Percentiles rank a stretch among this genome's conserved stretches.
These are phyloP conservation scores for Stictonetta naevosa DNA, from an alignment of 2,113 vertebrate species.

Conservation along the genomic window DNA sequence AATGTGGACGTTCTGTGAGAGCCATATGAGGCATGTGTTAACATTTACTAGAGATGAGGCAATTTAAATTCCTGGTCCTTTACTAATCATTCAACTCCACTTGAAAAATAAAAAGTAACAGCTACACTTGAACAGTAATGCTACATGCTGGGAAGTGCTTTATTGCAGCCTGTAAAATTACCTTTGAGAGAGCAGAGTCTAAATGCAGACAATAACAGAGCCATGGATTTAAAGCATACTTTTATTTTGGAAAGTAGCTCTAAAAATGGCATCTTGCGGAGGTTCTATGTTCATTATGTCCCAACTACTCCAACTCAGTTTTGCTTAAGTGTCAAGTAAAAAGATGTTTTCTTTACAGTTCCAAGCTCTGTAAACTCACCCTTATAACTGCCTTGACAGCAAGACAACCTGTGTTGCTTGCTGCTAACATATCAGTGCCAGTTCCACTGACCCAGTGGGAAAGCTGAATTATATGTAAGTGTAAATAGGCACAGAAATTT, in stretches of 20 bases:
- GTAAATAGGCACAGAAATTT: slow-evolving; percentile 23
- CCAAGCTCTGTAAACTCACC: slow-evolving; percentile 9
- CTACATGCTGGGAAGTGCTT: slow-evolving; percentile 63
- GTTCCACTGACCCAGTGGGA: slow-evolving; percentile 14
- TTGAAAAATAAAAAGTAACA: slow-evolving; percentile 65
- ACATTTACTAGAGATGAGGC: slow-evolving; percentile 56
- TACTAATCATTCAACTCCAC: slow-evolving; percentile 63
- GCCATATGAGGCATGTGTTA: slow-evolving; percentile 33
- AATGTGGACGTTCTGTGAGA: slow-evolving; percentile 18
- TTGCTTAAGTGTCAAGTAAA: slow-evolving; percentile 27
- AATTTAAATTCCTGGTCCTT: slow-evolving; percentile 51
- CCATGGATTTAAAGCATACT: slow-evolving; percentile 33
- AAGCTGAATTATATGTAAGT: neutral
- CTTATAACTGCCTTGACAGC: slow-evolving; percentile 14
- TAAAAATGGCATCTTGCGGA: slow-evolving; percentile 35
- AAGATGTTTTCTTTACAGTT: slow-evolving; percentile 32
- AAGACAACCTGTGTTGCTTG: slow-evolving; percentile 17
- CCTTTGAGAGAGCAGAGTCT: slow-evolving; percentile 48
- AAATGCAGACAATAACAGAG: slow-evolving; percentile 49
- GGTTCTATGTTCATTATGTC: neutral
- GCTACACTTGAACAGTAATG: slow-evolving; percentile 51
- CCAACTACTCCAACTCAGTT: slow-evolving; percentile 6
- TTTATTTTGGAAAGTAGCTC: slow-evolving; percentile 52
- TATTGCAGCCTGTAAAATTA: slow-evolving; percentile 59
- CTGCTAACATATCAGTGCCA: slow-evolving; percentile 12